These are phyloP conservation scores for Takifugu rubripes DNA, from an alignment of 2,797 vertebrate species.

Conservation along the genomic window DNA sequence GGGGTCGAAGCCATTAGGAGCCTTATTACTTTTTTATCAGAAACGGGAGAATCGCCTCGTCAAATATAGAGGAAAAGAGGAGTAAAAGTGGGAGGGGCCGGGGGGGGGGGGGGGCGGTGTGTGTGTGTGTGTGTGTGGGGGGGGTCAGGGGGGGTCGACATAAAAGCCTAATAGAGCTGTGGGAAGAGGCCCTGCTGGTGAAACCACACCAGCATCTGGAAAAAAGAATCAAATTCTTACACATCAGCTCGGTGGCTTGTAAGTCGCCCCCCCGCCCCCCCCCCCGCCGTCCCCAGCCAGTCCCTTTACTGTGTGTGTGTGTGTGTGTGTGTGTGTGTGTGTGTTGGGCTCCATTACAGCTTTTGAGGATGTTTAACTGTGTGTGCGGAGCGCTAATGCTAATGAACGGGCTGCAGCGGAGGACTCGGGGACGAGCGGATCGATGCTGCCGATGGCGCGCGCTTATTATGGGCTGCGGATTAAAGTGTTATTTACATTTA, in stretches of 20 bases:
- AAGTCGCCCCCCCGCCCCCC: slow-evolving; percentile 8
- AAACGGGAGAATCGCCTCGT: slow-evolving; percentile 63
- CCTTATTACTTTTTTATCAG: slow-evolving; percentile 82
- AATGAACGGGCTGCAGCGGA: slow-evolving; percentile 55
- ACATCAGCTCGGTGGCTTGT: slow-evolving; percentile 40
- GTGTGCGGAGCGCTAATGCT: slow-evolving; percentile 53
- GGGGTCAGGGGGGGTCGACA: slow-evolving; percentile 3
- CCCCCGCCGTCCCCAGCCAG: slow-evolving; percentile 33
- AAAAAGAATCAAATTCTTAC: slow-evolving; percentile 54
- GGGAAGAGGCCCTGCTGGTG: slow-evolving; percentile 42
- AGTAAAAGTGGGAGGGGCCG: slow-evolving; percentile 33
- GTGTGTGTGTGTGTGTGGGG: neutral
- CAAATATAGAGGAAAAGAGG: slow-evolving; percentile 44
- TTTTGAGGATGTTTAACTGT: slow-evolving; percentile 7
- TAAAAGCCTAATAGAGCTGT: slow-evolving; percentile 29
- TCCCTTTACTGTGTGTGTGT: slow-evolving; percentile 26
- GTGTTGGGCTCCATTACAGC: neutral
- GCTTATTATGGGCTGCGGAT: slow-evolving; percentile 22
- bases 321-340: slow-evolving; percentile 17
- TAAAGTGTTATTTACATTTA: neutral
- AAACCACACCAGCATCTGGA: slow-evolving; percentile 36
- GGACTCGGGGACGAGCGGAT: slow-evolving; percentile 54
- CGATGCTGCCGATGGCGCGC: slow-evolving; percentile 26
- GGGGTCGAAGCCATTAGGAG: slow-evolving; percentile 75
- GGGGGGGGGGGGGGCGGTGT: neutral